These are phyloP conservation scores for Pinna nobilis DNA, from an alignment of 1,140 invertebrate species.

Conservation along the genomic window DNA sequence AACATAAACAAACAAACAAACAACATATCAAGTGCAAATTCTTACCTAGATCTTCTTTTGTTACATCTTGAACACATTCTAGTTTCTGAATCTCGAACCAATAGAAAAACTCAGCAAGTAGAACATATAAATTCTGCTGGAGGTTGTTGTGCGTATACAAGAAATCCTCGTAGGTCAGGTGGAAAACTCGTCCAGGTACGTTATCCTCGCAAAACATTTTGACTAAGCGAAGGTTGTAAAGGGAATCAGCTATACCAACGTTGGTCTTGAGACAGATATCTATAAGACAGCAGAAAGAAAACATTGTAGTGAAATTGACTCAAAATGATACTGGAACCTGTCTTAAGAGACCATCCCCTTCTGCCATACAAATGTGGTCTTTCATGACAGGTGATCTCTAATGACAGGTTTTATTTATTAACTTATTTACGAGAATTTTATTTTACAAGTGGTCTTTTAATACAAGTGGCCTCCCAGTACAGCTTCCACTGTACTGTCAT, in stretches of 20 bases:
- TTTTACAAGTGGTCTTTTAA: no score
- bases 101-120: conserved; percentile 97
- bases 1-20: no score
- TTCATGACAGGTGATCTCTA: no score
- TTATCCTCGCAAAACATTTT: conserved; percentile 88
- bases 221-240: conserved; percentile 94
- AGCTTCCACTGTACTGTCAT: no score
- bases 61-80: conserved; percentile 28
- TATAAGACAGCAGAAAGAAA: conserved; percentile 54
- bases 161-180: conserved; percentile 96
- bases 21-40: no score
- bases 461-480: no score
- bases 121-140: conserved; percentile 90
- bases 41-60: no score
- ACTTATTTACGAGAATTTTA: no score
- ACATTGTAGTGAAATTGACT: not conserved
- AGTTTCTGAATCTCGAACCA: conserved; percentile 82
- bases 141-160: conserved; percentile 90
- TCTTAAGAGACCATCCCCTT: no score
- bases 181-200: conserved; percentile 93
- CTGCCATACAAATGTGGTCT: no score
- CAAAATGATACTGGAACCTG: not conserved
- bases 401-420: no score
- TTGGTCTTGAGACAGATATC: conserved; percentile 77
- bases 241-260: conserved; percentile 86